These are phyloP conservation scores for Onychomys leucogaster DNA, from an alignment of 2,797 vertebrate species.

Conservation along the genomic window DNA sequence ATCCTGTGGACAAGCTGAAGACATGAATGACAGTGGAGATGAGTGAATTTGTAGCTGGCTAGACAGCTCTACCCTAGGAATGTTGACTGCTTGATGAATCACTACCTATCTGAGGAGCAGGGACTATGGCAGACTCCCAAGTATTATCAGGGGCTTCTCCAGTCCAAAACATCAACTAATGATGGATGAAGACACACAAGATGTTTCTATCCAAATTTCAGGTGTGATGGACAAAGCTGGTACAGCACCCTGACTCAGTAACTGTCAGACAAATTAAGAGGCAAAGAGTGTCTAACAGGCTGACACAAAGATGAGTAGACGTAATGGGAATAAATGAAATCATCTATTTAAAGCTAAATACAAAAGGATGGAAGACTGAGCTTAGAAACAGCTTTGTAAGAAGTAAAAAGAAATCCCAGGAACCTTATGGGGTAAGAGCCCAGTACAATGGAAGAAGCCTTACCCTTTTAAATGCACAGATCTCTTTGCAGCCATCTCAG, in stretches of 20 bases:
- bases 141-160: conserved; percentile 28
- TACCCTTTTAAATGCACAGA: neutral
- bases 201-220: conserved; percentile 67
- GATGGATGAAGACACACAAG: conserved; percentile 74
- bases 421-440: neutral
- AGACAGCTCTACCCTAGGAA: conserved; percentile 31
- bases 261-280: conserved; percentile 60
- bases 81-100: conserved; percentile 46
- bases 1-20: conserved; percentile 42
- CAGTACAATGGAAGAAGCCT: neutral
- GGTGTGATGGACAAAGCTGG: conserved; percentile 48
- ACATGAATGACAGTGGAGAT: neutral
- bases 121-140: conserved; percentile 53
- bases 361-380: neutral
- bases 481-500: conserved; percentile 10
- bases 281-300: neutral
- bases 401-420: neutral
- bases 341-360: conserved; percentile 1
- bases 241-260: conserved; percentile 57
- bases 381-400: conserved; percentile 13
- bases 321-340: conserved; percentile 29
- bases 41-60: conserved; percentile 11
- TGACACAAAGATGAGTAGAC: neutral
- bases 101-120: neutral
- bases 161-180: conserved; percentile 51